phyloP scores from a whole-genome alignment of 1,140 invertebrate genomes.

The Diachasma alloeum region DNA sequence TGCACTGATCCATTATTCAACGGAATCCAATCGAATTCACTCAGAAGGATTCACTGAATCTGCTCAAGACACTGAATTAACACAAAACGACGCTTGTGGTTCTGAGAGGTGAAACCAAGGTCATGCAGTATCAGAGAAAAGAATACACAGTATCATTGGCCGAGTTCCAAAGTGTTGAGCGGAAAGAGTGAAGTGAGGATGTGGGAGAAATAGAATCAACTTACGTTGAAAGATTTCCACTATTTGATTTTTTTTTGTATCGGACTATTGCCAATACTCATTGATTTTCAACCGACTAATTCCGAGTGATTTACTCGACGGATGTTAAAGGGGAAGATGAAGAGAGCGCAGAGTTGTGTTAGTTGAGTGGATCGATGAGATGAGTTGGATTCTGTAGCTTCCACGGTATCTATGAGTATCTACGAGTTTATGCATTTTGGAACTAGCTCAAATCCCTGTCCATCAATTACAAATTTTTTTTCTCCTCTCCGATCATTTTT shows the following conservation, averaged over 20 bases:
- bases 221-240: not conserved
- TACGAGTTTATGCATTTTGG: not conserved
- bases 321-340: too few relatives aligned
- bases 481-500: not conserved
- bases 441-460: not conserved
- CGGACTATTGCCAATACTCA: not conserved
- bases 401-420: not conserved
- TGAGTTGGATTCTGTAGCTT: not conserved
- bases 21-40: not conserved
- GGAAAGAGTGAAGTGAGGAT: not conserved
- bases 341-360: not conserved
- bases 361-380: not conserved
- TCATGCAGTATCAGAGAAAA: not conserved
- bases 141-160: not conserved
- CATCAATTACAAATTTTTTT: not conserved
- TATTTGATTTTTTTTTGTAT: not conserved
- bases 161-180: not conserved
- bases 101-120: not conserved
- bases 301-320: not conserved
- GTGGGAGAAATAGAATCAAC: not conserved
- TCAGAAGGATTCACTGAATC: not conserved
- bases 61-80: not conserved
- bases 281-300: not conserved
- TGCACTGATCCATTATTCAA: conserved; percentile 11
- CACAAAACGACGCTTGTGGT: not conserved